Evolutionary conservation across 2,797 vertebrate species (phyloP), one percentile per base, ranked within the genome.

Genomic region (Eidolon dupreanum): DNA sequence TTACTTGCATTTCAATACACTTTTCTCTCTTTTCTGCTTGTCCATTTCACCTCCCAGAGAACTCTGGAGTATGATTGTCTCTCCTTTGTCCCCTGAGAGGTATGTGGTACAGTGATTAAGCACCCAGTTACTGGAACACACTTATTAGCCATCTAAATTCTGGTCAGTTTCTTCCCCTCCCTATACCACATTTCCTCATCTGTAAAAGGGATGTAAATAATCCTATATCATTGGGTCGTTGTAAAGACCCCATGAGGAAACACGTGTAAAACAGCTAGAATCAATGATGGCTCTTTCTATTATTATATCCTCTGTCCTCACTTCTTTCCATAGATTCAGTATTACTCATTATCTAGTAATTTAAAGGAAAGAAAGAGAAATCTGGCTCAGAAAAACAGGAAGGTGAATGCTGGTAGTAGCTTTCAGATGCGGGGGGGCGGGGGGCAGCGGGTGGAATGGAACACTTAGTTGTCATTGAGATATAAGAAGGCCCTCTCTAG

Each of bases 281-380:
- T 65, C 43, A 43, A 9, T 65, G 22, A 24, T 43, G 12, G 31
- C 31, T 85, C 8, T 84, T 89, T 85, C 74, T 92, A 28, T 43
- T 75, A 55, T 65, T 88, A 8, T 53, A 38, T 68, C 77, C 24
- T 79, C 61, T 90, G 49, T 49, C 17, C 26, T 84, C 65, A 26
- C 10, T 20, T 51, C 86, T 95, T 74, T 79, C 33, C 46, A 28
- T n/a, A 43, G 70, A 79, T 92, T 49, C 20, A 81, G 36, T 31
- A 61, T 70, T 73, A n/a, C 36, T 68, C 22, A n/a, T 24, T 66
- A n/a, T 90, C 49, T 83, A 59, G 53, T 74, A 85, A 68, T 73
- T 83, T 74, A 81, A 66, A 74, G 57, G 65, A 77, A 84, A 71
- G 71, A n/a, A 95, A 59, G 33, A 66, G 41, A 70, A 86, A 91